Evolutionary conservation across 23 tunicate species (phyloP), one percentile per base, ranked within the genome.

Genomic region (Trididemnum miniatum): DNA sequence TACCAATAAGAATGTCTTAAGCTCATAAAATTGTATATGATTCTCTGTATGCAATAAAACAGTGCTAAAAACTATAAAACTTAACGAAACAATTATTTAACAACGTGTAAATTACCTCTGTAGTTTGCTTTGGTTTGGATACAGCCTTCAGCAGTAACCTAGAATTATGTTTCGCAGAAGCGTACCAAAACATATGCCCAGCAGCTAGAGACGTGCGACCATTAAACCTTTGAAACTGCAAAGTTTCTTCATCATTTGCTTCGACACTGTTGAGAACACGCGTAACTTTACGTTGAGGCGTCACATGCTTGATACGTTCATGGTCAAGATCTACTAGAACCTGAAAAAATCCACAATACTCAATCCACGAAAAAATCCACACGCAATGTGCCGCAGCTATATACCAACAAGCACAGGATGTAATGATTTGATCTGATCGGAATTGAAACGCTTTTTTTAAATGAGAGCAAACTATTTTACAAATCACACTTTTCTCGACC

Each of bases 121-220:
- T 35, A 35, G 69, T 74, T 50, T 77, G 89, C 50, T 31, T 60
- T 29, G 72, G 82, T 1, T 76, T 85, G 5, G 75, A 39, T 32
- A 85, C 24, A 64, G 89, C 77, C 40, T 51, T 77, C 22, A 85
- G 69, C n/a, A 71, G 83, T 0, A 31, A n/a, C 32, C 89, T 77
- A 20, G 82, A 65, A 32, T 36, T 65, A 31, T 85, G 77, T 31
- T 52, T 52, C 25, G 35, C 51, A 2, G 82, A 52, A 12, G 66
- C 66, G 36, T 77, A 57, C 67, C 82, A 52, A 32, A 52, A 52
- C 36, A 52, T 22, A 31, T 77, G 54, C 9, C 82, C 67, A 31
- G 82, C 35, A 12, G 82, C 82, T 20, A 40, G 24, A 24, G 59
- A 40, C 3, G 79, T 20, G 7, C 79, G 57, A 38, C 59, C 35